These are phyloP conservation scores for Blennius ocellaris DNA, from an alignment of 2,113 vertebrate genomes.

Conservation along the genomic window DNA sequence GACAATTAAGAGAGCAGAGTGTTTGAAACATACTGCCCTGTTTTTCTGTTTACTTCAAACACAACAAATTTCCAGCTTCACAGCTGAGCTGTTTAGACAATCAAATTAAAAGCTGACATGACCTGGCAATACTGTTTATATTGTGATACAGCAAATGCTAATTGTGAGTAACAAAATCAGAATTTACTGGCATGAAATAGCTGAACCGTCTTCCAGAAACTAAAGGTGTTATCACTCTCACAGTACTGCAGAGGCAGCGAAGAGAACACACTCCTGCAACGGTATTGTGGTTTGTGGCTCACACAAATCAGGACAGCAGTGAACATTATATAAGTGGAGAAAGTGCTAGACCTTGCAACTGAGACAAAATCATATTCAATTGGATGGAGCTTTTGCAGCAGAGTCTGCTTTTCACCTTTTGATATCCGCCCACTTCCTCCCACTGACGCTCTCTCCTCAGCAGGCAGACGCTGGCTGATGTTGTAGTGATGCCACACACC, in stretches of 20 bases:
- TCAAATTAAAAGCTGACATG: background rate
- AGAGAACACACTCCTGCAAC: conserved; percentile 10
- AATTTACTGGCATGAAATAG: conserved; percentile 5
- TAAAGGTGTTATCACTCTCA: conserved; percentile 1
- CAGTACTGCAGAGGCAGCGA: conserved; percentile 21
- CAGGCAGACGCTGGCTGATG: conserved; percentile 70
- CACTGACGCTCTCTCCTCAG: conserved; percentile 66
- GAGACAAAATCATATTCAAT: conserved; percentile 62
- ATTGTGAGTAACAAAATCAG: background rate
- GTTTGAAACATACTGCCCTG: too few species aligned
- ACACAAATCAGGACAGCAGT: conserved; percentile 6
- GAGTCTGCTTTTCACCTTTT: conserved; percentile 76
- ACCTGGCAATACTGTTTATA: background rate
- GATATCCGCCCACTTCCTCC: conserved; percentile 76
- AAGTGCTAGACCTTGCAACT: conserved; percentile 54
- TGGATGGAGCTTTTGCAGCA: conserved; percentile 65
- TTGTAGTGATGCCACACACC: conserved; percentile 67
- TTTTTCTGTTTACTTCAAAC: too few species aligned
- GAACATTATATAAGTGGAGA: conserved; percentile 62
- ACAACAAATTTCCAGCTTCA: background rate
- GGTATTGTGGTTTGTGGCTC: conserved; percentile 25
- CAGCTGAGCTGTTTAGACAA: background rate
- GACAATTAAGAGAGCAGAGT: too few species aligned
- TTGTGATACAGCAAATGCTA: background rate
- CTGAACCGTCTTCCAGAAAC: background rate